Base-by-base conservation (phyloP, 2,797 vertebrate species). In the Falco biarmicus region DNA sequence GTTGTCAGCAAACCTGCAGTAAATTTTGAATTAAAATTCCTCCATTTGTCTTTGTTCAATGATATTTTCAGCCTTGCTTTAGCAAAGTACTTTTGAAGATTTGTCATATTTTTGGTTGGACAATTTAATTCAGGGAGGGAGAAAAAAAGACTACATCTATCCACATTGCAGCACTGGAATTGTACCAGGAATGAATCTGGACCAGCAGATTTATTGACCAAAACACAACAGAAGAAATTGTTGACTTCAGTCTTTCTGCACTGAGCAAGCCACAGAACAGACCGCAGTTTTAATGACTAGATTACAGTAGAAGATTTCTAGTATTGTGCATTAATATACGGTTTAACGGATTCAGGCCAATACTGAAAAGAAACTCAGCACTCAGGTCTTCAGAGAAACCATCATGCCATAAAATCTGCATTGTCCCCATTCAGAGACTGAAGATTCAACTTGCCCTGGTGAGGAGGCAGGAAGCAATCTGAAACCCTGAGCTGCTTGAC, bases 161-260 rank as follows among this genome's bases (percentile, higher is more conserved):
- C 24, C 79, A 70, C 56, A 76, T 6, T 82, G 74, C 84, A 66
- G 60, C 9, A 3, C 1, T 93, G 84, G 74, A 90, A 24, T 71
- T 43, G 39, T 59, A 97, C 48, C 81, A 94, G 56, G 39, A 89
- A 89, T 73, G 21, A 90, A 89, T 82, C n/a, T 61, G 60, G 86
- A 86, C 37, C 60, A 74, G 86, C 66, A 90, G 75, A 88, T 90
- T 94, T 95, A 95, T 71, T 65, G 90, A 90, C 75, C 85, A 94
- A 96, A 95, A 94, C n/a, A 79, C n/a, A 87, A 77, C 25, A 90
- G 83, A 80, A 94, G 53, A 93, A 91, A 86, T 26, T 65, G 54
- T 83, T 90, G 66, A 91, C 51, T 95, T 91, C 45, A 84, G 18
- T 86, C 74, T 84, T 88, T 66, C 66, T 73, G 50, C 70, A 69